phyloP scores from a whole-genome alignment of 2,888 invertebrate species.

The Merodon equestris region DNA sequence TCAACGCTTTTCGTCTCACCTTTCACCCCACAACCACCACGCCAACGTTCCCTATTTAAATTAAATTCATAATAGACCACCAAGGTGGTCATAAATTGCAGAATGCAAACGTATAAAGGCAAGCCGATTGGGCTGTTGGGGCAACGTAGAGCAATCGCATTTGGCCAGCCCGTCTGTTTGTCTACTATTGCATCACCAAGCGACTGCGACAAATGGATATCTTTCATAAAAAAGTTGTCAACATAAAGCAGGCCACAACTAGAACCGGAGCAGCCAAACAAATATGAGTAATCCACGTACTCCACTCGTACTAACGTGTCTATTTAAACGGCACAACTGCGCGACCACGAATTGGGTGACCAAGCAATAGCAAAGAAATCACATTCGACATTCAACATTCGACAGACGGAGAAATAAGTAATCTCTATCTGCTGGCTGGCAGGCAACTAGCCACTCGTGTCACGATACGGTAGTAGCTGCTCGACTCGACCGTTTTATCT shows the following conservation, averaged over 20 bases:
- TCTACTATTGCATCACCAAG: slow-evolving; percentile 41
- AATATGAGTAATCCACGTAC: slow-evolving; percentile 49
- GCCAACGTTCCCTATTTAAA: slow-evolving; percentile 34
- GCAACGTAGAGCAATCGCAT: slow-evolving; percentile 45
- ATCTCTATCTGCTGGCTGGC: slow-evolving; percentile 10
- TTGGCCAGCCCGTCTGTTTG: slow-evolving; percentile 21
- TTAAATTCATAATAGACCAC: slow-evolving; percentile 66
- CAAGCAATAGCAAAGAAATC: slow-evolving; percentile 20
- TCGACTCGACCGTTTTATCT: slow-evolving; percentile 46
- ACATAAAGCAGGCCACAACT: slow-evolving; percentile 52
- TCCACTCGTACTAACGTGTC: slow-evolving; percentile 3
- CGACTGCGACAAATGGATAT: slow-evolving; percentile 62
- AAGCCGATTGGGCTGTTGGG: too few relatives aligned
- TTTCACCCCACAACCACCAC: slow-evolving; percentile 46
- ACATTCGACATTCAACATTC: too few relatives aligned
- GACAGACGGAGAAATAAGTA: slow-evolving; percentile 3
- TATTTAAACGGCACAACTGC: too few relatives aligned
- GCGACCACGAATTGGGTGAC: too few relatives aligned
- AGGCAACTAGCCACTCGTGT: slow-evolving; percentile 39
- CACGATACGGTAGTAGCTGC: slow-evolving; percentile 43
- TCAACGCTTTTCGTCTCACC: slow-evolving; percentile 57
- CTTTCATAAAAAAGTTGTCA: slow-evolving; percentile 66
- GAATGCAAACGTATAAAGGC: slow-evolving; percentile 52
- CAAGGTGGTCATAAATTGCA: slow-evolving; percentile 59
- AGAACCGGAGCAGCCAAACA: slow-evolving; percentile 21